A percentile compares a stretch with the other conserved stretches of the same genome.
These are phyloP conservation scores for Presbytis comata DNA, from an alignment of 2,797 vertebrate species.

Conservation along the genomic window DNA sequence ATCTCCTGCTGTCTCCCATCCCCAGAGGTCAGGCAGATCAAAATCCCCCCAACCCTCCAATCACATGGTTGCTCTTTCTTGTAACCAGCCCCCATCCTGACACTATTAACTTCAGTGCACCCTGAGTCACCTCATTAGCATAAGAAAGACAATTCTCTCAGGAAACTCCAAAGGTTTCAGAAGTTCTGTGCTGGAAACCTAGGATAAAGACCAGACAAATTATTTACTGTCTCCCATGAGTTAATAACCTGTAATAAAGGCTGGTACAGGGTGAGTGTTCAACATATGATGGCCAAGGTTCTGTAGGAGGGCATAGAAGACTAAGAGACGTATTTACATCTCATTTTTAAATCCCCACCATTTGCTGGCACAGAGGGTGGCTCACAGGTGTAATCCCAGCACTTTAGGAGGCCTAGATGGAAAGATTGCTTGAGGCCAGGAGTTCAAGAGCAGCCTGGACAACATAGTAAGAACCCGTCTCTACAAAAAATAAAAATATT, in stretches of 20 bases:
- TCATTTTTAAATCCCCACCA: background rate
- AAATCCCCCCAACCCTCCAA: background rate
- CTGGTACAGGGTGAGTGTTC: fast-evolving
- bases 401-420: too few species aligned
- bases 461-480: too few species aligned
- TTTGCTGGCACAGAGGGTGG: too few species aligned
- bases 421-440: too few species aligned
- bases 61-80: background rate
- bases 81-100: background rate
- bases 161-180: background rate
- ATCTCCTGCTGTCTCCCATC: fast-evolving
- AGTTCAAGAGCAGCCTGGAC: too few species aligned
- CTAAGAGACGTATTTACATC: background rate
- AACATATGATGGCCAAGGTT: background rate
- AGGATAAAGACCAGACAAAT: background rate
- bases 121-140: background rate
- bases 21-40: too few species aligned
- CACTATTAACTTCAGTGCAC: fast-evolving
- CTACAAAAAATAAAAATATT: too few species aligned
- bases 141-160: background rate
- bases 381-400: too few species aligned
- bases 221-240: too few species aligned
- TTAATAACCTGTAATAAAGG: background rate
- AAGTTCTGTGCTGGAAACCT: background rate
- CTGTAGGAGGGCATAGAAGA: too few species aligned